Base-by-base conservation (phyloP, 2,888 invertebrate genomes). In the Lottia scabra region DNA sequence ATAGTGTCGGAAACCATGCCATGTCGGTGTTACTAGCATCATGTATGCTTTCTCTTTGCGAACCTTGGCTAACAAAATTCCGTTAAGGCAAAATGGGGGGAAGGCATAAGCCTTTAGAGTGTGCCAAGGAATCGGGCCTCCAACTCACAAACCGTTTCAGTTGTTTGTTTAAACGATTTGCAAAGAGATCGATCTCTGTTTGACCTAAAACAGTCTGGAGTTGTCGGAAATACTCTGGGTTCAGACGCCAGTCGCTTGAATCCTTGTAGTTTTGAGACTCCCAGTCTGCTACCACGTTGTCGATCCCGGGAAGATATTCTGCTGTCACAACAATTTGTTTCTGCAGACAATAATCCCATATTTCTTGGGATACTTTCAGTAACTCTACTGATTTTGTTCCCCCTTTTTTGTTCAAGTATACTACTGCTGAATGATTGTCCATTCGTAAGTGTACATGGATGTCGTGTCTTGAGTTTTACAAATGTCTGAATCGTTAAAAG, bases 321-420 rank as follows among this genome's bases (percentile, higher is more conserved):
- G 56, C n/a, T 56, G 23, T 56, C 63, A 16, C 4, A 23, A 15
- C 6, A 4, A 30, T 2, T 30, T 30, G n/a, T n/a, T n/a, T n/a
- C n/a, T n/a, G n/a, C n/a, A n/a, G n/a, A n/a, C n/a, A n/a, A n/a
- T n/a, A n/a, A n/a, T 38, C 63, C 71, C 48, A 63, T 3, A 70
- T 56, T 23, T 23, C 19, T 63, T 63, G 27, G 15, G 27, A 27
- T 56, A 70, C 48, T 16, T 30, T 19, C 43, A 56, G n/a, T 62
- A 30, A 38, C 1, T 13, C 4, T 15, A 19, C 12, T 1, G 63
- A 38, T 3, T 27, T 56, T 26, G 66, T 27, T 3, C 67, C 67
- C n/a, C 68, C 71, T 44, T 67, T 71, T 71, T 71, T 74, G 68
- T 71, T 71, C 19, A 74, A 63, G 15, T 71, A 63, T 4, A 64